Evolutionary conservation across 2,888 invertebrate genomes (phyloP).

Genomic region (Tenthredo notha): DNA sequence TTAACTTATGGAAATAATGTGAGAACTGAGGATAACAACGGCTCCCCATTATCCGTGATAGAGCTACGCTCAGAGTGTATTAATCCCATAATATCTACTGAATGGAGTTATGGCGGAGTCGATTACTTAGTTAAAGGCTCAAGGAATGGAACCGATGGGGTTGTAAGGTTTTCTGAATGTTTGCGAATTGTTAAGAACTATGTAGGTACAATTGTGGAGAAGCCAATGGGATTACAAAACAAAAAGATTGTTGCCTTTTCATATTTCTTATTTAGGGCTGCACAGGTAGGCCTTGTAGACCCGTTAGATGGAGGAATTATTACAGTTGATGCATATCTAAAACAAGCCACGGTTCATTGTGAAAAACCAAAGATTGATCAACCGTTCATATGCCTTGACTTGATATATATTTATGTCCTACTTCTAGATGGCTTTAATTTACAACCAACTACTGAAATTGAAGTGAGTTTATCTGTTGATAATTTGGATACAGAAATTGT

Average conservation of each 20-base stretch:
- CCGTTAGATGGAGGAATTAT: slow-evolving; percentile 87
- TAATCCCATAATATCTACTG: slow-evolving; percentile 87
- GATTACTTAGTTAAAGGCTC: slow-evolving; percentile 85
- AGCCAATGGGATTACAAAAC: slow-evolving; percentile 81
- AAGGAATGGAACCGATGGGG: slow-evolving; percentile 69
- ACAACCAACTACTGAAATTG: slow-evolving; percentile 81
- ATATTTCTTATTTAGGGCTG: slow-evolving; percentile 96
- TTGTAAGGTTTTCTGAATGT: slow-evolving; percentile 81
- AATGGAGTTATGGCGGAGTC: slow-evolving; percentile 89
- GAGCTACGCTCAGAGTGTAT: slow-evolving; percentile 83
- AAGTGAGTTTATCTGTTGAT: slow-evolving; percentile 80
- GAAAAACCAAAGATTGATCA: slow-evolving; percentile 88
- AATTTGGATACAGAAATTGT: not conserved
- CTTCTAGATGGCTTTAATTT: slow-evolving; percentile 92
- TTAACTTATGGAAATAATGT: slow-evolving; percentile 80
- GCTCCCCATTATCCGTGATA: slow-evolving; percentile 80
- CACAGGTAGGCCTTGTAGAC: slow-evolving; percentile 84
- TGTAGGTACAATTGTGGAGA: slow-evolving; percentile 80
- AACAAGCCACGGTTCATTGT: slow-evolving; percentile 85
- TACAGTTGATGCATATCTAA: slow-evolving; percentile 84
- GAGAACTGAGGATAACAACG: slow-evolving; percentile 41
- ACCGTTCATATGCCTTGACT: slow-evolving; percentile 95
- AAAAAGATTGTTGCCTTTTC: slow-evolving; percentile 91
- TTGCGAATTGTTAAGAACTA: slow-evolving; percentile 81
- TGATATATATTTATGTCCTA: slow-evolving; percentile 91